These are phyloP conservation scores for Melinaea marsaeus DNA, from an alignment of 2,888 invertebrate genomes.

Conservation along the genomic window DNA sequence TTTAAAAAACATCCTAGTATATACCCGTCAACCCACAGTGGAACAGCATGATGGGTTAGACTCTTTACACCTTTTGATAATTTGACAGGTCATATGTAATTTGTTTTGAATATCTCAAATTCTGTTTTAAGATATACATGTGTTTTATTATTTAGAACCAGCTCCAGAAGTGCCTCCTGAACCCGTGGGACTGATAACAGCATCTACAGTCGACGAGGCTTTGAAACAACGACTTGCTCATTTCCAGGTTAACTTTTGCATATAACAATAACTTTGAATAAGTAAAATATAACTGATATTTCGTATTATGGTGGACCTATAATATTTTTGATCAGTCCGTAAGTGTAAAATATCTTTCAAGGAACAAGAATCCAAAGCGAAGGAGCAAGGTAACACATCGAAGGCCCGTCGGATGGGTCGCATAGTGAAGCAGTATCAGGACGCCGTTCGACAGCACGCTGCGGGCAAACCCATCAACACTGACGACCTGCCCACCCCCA, in stretches of 20 bases:
- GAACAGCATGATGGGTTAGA: too few species aligned
- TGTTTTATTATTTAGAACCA: conserved; percentile 37
- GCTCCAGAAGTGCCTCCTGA: conserved; percentile 41
- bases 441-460: conserved; percentile 88
- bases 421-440: conserved; percentile 95
- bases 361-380: conserved; percentile 85
- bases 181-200: conserved; percentile 60
- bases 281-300: background rate
- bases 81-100: too few species aligned
- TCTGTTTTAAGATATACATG: background rate
- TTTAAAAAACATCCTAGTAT: too few species aligned
- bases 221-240: conserved; percentile 89
- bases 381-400: conserved; percentile 87
- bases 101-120: background rate
- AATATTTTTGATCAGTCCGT: background rate
- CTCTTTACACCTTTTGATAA: too few species aligned
- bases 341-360: conserved; percentile 38
- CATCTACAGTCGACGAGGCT: conserved; percentile 82
- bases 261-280: background rate
- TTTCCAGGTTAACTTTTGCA: conserved; percentile 75
- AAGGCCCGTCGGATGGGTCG: conserved; percentile 93
- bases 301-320: background rate
- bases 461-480: conserved; percentile 83
- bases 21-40: too few species aligned
- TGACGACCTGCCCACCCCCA: conserved; percentile 92